phyloP scores from a whole-genome alignment of 2,797 vertebrate species.

The Steatocranus sp. region DNA sequence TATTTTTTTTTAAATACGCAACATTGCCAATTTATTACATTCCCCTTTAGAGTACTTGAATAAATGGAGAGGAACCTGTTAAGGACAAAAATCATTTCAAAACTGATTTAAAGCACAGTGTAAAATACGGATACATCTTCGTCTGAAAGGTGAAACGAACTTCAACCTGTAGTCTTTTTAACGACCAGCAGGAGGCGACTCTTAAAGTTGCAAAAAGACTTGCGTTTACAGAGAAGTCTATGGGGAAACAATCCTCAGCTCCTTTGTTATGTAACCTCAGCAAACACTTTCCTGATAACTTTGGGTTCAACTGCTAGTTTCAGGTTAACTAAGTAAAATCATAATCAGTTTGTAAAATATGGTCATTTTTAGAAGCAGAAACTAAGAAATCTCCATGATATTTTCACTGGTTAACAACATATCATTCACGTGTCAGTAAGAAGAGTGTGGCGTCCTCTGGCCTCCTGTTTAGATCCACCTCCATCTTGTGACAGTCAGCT shows the following conservation, averaged over 20 bases:
- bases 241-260: not conserved
- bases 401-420: not conserved
- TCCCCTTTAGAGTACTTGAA: not conserved
- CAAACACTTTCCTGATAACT: not conserved
- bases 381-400: accelerated
- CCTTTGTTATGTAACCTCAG: not conserved
- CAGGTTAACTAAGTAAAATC: not conserved
- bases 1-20: not conserved
- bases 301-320: not conserved
- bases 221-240: accelerated
- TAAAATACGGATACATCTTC: not conserved
- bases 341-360: not conserved
- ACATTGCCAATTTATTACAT: not conserved
- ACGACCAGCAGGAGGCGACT: not conserved
- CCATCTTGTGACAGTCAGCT: not conserved
- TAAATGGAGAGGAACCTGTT: accelerated
- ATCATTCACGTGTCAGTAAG: not conserved
- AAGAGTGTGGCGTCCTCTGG: not conserved
- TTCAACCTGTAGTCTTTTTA: not conserved
- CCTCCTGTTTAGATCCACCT: not conserved
- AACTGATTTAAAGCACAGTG: not conserved
- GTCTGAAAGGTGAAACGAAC: not conserved
- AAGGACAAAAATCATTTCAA: not conserved
- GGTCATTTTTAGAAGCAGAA: accelerated
- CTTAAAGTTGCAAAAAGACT: not conserved